A percentile compares a stretch with the other conserved stretches of the same genome.
phyloP scores from a whole-genome alignment of 1,140 invertebrate species.

The Bombus waltoni region DNA sequence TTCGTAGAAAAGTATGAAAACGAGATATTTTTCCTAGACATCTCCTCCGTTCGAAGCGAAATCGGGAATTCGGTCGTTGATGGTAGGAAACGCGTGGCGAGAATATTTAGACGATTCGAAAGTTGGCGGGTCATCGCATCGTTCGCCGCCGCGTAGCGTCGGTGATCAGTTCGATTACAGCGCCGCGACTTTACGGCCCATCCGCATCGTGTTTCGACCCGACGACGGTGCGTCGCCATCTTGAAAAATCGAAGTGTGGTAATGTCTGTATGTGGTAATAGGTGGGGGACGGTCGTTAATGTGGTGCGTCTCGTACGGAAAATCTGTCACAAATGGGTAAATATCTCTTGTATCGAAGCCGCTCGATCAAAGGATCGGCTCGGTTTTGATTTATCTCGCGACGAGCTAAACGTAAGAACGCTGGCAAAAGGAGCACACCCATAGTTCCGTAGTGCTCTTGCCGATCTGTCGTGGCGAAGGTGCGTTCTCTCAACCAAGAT shows the following conservation, averaged over 20 bases:
- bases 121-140: slow-evolving; percentile 4
- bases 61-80: background rate
- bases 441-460: slow-evolving; percentile 43
- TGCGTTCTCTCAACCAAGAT: slow-evolving; percentile 51
- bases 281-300: slow-evolving; percentile 78
- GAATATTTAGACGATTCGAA: background rate
- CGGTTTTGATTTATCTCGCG: slow-evolving; percentile 16
- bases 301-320: slow-evolving; percentile 76
- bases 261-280: slow-evolving; percentile 78
- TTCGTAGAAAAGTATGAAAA: slow-evolving; percentile 37
- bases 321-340: slow-evolving; percentile 81
- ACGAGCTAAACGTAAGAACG: slow-evolving; percentile 8
- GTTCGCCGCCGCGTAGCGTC: too few relatives aligned
- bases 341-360: slow-evolving; percentile 68
- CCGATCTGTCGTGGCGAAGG: slow-evolving; percentile 62
- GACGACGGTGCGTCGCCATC: slow-evolving; percentile 73
- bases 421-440: slow-evolving; percentile 55
- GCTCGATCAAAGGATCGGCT: slow-evolving; percentile 29
- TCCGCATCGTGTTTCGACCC: slow-evolving; percentile 55
- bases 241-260: slow-evolving; percentile 77
- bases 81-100: too few relatives aligned
- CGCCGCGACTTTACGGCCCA: slow-evolving; percentile 47
- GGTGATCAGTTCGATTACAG: slow-evolving; percentile 18
- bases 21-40: slow-evolving; percentile 14
- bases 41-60: background rate